Conservation (phyloP, 2,888 invertebrate genomes). For the Yponomeuta sedellus region DNA sequence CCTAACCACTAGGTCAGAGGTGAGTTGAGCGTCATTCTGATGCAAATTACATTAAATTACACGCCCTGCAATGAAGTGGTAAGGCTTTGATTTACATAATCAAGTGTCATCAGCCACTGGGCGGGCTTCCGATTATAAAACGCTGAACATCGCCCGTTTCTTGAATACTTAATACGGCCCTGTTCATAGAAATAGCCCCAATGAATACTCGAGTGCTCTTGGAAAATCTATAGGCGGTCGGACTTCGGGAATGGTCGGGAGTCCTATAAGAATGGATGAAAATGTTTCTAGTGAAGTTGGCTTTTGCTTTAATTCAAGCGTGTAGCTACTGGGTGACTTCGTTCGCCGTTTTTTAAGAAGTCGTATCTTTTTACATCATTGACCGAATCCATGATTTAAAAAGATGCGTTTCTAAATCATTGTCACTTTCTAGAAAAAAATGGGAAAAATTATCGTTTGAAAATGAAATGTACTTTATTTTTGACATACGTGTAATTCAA, state of each 20-base stretch:
- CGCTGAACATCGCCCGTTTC: conserved; percentile 11
- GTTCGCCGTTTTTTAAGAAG: too few species aligned
- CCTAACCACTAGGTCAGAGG: background rate
- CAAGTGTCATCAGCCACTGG: conserved; percentile 10
- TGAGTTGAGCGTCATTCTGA: background rate
- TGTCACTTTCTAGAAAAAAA: too few species aligned
- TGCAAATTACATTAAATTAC: background rate
- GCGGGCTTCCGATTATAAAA: conserved; percentile 10
- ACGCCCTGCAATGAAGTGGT: conserved; percentile 7
- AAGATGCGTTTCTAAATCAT: too few species aligned
- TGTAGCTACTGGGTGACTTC: background rate
- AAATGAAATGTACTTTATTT: too few species aligned
- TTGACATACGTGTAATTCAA: too few species aligned
- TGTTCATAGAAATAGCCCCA: conserved; percentile 1
- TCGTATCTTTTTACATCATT: too few species aligned
- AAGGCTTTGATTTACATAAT: conserved; percentile 13
- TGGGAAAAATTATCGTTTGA: too few species aligned
- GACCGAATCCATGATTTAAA: too few species aligned
- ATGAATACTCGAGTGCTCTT: background rate
- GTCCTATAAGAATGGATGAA: background rate
- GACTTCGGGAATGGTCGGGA: background rate
- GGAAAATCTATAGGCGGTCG: background rate
- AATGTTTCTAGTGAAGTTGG: background rate
- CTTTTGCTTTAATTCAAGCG: background rate
- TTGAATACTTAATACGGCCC: conserved; percentile 8